phyloP scores from a whole-genome alignment of 2,797 vertebrate species.

The Sebastes vulpes region DNA sequence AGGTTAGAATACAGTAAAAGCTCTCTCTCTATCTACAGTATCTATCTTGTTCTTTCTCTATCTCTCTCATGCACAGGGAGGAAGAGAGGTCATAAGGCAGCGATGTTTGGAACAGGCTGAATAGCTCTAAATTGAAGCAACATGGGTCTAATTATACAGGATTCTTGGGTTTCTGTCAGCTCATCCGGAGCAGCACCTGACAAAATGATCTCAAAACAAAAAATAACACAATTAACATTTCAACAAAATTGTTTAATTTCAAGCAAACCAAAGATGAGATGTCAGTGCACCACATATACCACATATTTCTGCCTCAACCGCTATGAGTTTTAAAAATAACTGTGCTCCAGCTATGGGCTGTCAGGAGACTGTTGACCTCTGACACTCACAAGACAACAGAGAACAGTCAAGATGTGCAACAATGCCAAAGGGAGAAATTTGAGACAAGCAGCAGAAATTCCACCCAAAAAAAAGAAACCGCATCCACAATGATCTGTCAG shows the following conservation, averaged over 20 bases:
- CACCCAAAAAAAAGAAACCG: slow-evolving; percentile 9
- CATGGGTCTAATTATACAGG: slow-evolving; percentile 55
- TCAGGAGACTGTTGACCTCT: slow-evolving; percentile 55
- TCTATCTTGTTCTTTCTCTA: neutral
- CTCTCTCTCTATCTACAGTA: neutral
- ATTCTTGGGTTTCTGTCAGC: slow-evolving; percentile 29
- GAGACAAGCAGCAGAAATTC: slow-evolving; percentile 44
- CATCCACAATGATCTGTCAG: slow-evolving; percentile 34
- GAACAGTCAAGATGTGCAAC: slow-evolving; percentile 25
- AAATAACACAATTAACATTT: slow-evolving; percentile 25
- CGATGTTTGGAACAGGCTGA: slow-evolving; percentile 43
- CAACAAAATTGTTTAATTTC: slow-evolving; percentile 13
- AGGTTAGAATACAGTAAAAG: slow-evolving; percentile 20
- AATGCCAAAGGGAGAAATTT: slow-evolving; percentile 48
- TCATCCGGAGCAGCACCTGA: slow-evolving; percentile 32
- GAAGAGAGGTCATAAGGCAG: slow-evolving; percentile 39
- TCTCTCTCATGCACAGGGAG: neutral
- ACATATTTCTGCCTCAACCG: neutral
- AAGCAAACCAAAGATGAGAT: slow-evolving; percentile 2
- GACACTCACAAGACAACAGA: slow-evolving; percentile 38
- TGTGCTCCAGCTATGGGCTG: slow-evolving; percentile 12
- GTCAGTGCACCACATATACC: neutral
- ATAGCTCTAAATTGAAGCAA: slow-evolving; percentile 63
- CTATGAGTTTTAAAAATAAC: neutral
- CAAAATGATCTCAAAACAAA: slow-evolving; percentile 36